A percentile compares a stretch with the other conserved stretches of the same genome.
These are phyloP conservation scores for Nesospiza acunhae DNA, from an alignment of 2,113 vertebrate species.

Conservation along the genomic window DNA sequence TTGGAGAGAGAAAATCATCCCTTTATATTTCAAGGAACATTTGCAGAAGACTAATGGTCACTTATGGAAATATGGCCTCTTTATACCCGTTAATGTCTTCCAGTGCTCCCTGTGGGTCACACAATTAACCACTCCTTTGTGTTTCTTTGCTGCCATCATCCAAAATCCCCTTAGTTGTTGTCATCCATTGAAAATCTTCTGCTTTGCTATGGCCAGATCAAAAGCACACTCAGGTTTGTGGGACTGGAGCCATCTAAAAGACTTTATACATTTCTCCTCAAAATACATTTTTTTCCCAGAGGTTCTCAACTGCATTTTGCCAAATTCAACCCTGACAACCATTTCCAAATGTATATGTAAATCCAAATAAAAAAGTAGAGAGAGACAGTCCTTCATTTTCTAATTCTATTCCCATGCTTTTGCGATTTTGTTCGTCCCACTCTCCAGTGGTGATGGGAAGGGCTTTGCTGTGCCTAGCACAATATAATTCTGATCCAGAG, in stretches of 20 bases:
- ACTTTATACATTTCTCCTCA: neutral
- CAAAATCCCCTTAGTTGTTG: neutral
- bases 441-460: neutral
- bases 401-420: neutral
- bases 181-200: neutral
- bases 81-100: conserved; percentile 55
- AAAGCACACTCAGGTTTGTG: neutral
- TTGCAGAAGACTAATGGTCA: conserved; percentile 67
- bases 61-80: conserved; percentile 59
- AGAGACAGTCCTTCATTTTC: neutral
- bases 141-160: neutral
- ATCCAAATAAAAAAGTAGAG: neutral
- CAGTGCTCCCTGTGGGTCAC: conserved; percentile 40
- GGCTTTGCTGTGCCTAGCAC: neutral
- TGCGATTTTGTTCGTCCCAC: neutral
- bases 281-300: neutral
- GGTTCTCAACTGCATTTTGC: neutral
- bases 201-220: neutral
- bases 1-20: conserved; percentile 42
- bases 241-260: neutral
- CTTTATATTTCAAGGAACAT: conserved; percentile 65
- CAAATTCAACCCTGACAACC: neutral
- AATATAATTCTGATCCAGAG: neutral
- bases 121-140: conserved; percentile 49
- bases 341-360: neutral